Evolutionary conservation across 2,113 vertebrate species (phyloP).

Genomic region (human): GRCh38 chr1:160510001-160510500

Average conservation of each 20-base stretch:
- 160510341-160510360: neutral
- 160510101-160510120: neutral
- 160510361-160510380: neutral
- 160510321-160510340: neutral
- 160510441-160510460: neutral
- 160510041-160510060: neutral
- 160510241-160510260: neutral
- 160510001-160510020: neutral
- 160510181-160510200: neutral
- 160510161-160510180: conserved; percentile 13
- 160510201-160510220: neutral
- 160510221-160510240: neutral
- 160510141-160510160: neutral
- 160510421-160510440: neutral
- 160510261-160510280: neutral
- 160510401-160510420: neutral
- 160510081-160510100: neutral
- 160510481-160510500: neutral
- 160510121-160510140: neutral
- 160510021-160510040: neutral
- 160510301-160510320: neutral
- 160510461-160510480: neutral
- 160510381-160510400: neutral
- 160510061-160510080: neutral
- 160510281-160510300: neutral